Evolutionary conservation across 2,888 invertebrate genomes (phyloP).

Genomic region (Eristalis intricaria): DNA sequence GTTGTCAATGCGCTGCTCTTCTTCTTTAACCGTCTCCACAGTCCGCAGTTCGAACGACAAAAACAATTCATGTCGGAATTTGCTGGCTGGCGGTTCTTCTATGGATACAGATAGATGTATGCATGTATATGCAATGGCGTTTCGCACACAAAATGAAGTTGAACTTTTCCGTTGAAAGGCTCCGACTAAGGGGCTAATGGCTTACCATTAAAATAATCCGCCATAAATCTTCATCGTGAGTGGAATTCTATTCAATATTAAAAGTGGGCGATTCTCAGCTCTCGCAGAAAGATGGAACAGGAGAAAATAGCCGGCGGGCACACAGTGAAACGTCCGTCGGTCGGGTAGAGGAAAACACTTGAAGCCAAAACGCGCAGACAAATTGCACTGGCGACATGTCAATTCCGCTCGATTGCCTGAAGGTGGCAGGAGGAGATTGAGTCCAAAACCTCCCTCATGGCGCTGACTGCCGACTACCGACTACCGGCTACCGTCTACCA

Average conservation of each 20-base stretch:
- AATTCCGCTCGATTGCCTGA: slow-evolving; percentile 57
- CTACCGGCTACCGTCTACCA: neutral
- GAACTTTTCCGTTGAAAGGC: slow-evolving; percentile 53
- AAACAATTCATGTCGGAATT: slow-evolving; percentile 58
- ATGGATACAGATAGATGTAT: neutral
- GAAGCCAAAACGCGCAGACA: slow-evolving; percentile 67
- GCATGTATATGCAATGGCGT: slow-evolving; percentile 30
- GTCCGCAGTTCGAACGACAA: slow-evolving; percentile 6
- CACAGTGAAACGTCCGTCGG: slow-evolving; percentile 15
- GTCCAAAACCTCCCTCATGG: neutral
- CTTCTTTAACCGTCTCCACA: slow-evolving; percentile 23
- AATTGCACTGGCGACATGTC: slow-evolving; percentile 72
- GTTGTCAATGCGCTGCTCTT: slow-evolving; percentile 53
- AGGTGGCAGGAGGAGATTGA: slow-evolving; percentile 49
- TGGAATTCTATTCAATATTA: slow-evolving; percentile 69
- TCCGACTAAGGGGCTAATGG: slow-evolving; percentile 57
- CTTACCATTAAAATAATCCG: slow-evolving; percentile 71
- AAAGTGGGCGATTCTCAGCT: slow-evolving; percentile 59
- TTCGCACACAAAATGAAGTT: slow-evolving; percentile 37
- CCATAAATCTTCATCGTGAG: slow-evolving; percentile 70
- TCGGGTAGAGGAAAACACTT: slow-evolving; percentile 40
- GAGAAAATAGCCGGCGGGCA: slow-evolving; percentile 1
- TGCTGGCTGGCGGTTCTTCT: slow-evolving; percentile 26
- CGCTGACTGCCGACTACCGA: neutral
- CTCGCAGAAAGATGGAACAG: neutral